Evolutionary conservation across 2,113 vertebrate species (phyloP).

Genomic region (Camarhynchus parvulus): DNA sequence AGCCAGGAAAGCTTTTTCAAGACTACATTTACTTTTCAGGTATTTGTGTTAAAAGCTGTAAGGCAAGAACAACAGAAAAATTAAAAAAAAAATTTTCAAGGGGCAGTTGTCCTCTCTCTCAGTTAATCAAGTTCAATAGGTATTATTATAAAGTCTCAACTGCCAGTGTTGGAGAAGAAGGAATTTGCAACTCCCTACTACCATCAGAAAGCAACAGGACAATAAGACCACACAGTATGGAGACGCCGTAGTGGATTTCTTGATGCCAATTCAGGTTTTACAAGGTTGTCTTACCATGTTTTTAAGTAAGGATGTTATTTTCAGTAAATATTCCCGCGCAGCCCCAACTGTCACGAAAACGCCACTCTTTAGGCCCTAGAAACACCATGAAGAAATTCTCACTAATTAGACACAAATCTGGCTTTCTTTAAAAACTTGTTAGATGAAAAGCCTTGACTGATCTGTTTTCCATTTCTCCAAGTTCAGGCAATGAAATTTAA

Average conservation of each 20-base stretch:
- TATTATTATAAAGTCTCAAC: not conserved
- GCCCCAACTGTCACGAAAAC: not conserved
- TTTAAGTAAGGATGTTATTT: not conserved
- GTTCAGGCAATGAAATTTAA: slow-evolving; percentile 51
- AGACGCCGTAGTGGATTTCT: not conserved
- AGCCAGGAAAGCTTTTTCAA: not conserved
- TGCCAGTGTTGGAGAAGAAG: not conserved
- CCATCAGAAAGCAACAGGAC: not conserved
- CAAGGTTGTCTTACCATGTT: not conserved
- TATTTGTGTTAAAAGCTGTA: not conserved
- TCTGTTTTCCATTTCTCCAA: slow-evolving; percentile 26
- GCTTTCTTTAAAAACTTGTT: not conserved
- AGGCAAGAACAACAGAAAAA: not conserved
- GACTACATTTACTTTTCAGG: not conserved
- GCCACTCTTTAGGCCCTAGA: not conserved
- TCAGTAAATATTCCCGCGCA: slow-evolving; percentile 7
- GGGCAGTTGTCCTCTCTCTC: not conserved
- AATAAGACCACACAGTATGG: not conserved
- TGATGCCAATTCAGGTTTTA: not conserved
- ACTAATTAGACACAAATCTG: slow-evolving; percentile 29
- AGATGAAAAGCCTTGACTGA: slow-evolving; percentile 54
- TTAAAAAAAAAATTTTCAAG: not conserved
- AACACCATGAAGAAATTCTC: not conserved
- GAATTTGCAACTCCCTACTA: not conserved
- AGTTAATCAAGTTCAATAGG: not conserved